These are phyloP conservation scores for Dascillus cervinus DNA, from an alignment of 2,888 invertebrate species.

Conservation along the genomic window DNA sequence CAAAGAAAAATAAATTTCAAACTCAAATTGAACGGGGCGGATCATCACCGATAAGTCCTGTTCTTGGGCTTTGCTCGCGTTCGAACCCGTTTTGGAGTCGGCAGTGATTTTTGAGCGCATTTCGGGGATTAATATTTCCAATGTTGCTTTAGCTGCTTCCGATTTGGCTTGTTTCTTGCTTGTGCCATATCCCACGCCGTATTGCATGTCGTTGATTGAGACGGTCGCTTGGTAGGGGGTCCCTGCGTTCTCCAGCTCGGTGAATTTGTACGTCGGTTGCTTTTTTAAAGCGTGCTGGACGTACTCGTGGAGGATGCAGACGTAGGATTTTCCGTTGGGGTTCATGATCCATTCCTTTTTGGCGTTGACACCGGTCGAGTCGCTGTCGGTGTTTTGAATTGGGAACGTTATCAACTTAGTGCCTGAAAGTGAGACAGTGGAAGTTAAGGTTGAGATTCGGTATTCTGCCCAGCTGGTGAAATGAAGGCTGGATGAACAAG, in stretches of 20 bases:
- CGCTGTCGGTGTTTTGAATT: slow-evolving; percentile 45
- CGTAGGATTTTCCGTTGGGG: slow-evolving; percentile 91
- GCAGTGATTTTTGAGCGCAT: slow-evolving; percentile 74
- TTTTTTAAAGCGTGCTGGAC: slow-evolving; percentile 91
- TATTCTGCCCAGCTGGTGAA: too few species aligned
- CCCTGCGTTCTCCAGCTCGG: slow-evolving; percentile 87
- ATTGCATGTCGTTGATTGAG: slow-evolving; percentile 83
- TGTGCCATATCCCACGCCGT: slow-evolving; percentile 89
- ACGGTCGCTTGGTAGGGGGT: slow-evolving; percentile 93
- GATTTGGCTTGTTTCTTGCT: slow-evolving; percentile 96
- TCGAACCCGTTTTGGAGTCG: slow-evolving; percentile 46
- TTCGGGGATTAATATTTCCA: slow-evolving; percentile 88
- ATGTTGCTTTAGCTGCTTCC: slow-evolving; percentile 81
- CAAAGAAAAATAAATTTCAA: neutral
- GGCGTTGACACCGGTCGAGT: slow-evolving; percentile 32
- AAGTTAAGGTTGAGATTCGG: too few species aligned
- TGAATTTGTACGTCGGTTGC: slow-evolving; percentile 88
- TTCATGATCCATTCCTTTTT: slow-evolving; percentile 94
- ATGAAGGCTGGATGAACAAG: too few species aligned
- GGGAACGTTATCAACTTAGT: slow-evolving; percentile 92
- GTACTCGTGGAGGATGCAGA: slow-evolving; percentile 96
- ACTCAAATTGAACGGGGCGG: neutral
- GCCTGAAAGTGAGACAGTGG: too few species aligned
- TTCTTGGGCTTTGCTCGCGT: slow-evolving; percentile 41
- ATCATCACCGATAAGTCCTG: slow-evolving; percentile 46